phyloP scores from a whole-genome alignment of 2,113 vertebrate species.

The Myotis lucifugus region DNA sequence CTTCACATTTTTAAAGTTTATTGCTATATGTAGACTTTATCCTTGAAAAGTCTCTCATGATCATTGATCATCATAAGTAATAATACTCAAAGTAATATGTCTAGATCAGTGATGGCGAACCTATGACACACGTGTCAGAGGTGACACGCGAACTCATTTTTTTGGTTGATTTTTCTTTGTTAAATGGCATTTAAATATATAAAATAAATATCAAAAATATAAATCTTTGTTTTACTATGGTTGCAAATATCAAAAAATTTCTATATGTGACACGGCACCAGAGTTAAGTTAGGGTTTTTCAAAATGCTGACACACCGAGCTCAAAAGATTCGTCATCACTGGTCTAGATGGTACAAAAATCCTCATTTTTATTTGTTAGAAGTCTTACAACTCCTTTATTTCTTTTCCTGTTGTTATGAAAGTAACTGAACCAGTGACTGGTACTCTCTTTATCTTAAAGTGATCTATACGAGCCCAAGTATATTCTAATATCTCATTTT shows the following conservation, averaged over 20 bases:
- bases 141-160: no score
- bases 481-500: conserved; percentile 36
- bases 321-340: no score
- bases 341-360: not conserved
- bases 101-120: not conserved
- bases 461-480: not conserved
- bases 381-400: not conserved
- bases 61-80: not conserved
- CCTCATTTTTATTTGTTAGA: not conserved
- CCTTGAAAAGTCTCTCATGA: not conserved
- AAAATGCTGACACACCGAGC: no score
- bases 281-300: no score
- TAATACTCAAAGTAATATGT: not conserved
- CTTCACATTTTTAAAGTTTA: not conserved
- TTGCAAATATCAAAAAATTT: no score
- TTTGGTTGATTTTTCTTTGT: no score
- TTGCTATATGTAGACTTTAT: not conserved
- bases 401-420: not conserved
- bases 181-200: no score
- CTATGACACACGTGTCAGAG: no score
- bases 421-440: not conserved
- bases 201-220: no score
- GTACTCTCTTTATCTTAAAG: not conserved
- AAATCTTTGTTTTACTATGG: no score
- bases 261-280: no score